A percentile compares a stretch with the other conserved stretches of the same genome.
Conservation (phyloP, 2,797 vertebrate genomes). For the Sebastes minor region DNA sequence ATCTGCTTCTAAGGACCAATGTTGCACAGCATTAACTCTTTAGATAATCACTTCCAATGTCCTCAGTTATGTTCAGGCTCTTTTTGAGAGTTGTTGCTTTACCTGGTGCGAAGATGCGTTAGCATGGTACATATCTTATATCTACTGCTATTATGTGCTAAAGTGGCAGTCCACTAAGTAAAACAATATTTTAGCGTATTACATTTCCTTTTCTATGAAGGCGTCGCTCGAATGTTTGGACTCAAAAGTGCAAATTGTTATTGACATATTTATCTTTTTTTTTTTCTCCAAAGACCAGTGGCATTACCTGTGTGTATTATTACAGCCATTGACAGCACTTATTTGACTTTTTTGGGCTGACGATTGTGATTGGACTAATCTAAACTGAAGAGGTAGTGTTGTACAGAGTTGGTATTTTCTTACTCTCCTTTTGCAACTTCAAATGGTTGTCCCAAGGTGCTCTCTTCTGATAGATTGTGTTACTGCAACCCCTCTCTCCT, state of each 20-base stretch:
- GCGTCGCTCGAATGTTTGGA: constrained; percentile 56
- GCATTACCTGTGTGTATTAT: constrained; percentile 47
- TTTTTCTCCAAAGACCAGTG: constrained; percentile 52
- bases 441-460: constrained; percentile 56
- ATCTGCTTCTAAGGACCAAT: constrained; percentile 47
- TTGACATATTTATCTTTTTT: constrained; percentile 12
- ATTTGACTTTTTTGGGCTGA: constrained; percentile 42
- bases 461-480: constrained; percentile 41
- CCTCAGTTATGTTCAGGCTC: not conserved
- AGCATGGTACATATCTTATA: constrained; percentile 20
- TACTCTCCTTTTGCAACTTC: constrained; percentile 52
- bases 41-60: constrained; percentile 15
- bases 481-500: not conserved
- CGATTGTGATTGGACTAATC: constrained; percentile 44
- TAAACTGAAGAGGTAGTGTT: constrained; percentile 38
- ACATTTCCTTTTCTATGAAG: constrained; percentile 46
- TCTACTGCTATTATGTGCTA: constrained; percentile 31
- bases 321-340: constrained; percentile 47
- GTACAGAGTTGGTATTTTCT: constrained; percentile 56
- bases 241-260: constrained; percentile 44
- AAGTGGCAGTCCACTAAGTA: constrained; percentile 47
- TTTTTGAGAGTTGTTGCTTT: constrained; percentile 26
- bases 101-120: constrained; percentile 26
- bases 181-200: constrained; percentile 59
- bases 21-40: constrained; percentile 45